phyloP scores from a whole-genome alignment of 2,113 vertebrate genomes.

The Bubalus kerabau region DNA sequence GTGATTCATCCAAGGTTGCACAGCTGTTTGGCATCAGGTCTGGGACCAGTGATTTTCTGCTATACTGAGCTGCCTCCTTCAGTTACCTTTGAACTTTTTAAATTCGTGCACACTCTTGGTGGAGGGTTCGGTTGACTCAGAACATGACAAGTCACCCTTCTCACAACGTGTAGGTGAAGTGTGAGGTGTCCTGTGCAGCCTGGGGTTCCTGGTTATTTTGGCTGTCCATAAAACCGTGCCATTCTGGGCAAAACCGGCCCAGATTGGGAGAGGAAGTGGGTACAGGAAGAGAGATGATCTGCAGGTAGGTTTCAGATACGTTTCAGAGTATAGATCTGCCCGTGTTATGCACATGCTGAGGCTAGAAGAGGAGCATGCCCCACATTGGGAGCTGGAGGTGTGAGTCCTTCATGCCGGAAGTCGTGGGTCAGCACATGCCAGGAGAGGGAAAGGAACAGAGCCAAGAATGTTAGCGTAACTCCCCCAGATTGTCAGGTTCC shows the following conservation, averaged over 20 bases:
- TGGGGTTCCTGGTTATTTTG: background rate
- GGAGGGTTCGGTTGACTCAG: background rate
- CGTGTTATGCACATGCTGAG: background rate
- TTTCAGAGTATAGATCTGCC: background rate
- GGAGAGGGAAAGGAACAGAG: background rate
- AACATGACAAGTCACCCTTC: background rate
- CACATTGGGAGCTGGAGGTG: background rate
- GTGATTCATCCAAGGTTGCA: background rate
- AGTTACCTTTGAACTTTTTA: background rate
- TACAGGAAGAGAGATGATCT: background rate
- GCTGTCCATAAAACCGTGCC: background rate
- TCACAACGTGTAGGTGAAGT: background rate
- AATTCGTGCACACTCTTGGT: background rate
- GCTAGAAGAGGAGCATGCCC: background rate
- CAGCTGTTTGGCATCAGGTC: background rate
- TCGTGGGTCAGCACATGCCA: background rate
- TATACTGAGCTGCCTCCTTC: background rate
- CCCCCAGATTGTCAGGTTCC: constrained; percentile 32
- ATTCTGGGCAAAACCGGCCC: constrained; percentile 9
- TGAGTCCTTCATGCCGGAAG: background rate
- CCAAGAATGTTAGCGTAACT: background rate
- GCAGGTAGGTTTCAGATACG: background rate
- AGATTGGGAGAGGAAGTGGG: background rate
- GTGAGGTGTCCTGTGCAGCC: background rate
- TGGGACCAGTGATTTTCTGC: background rate